Base-by-base conservation (phyloP, 2,888 invertebrate species). In the Nyleta sp. region DNA sequence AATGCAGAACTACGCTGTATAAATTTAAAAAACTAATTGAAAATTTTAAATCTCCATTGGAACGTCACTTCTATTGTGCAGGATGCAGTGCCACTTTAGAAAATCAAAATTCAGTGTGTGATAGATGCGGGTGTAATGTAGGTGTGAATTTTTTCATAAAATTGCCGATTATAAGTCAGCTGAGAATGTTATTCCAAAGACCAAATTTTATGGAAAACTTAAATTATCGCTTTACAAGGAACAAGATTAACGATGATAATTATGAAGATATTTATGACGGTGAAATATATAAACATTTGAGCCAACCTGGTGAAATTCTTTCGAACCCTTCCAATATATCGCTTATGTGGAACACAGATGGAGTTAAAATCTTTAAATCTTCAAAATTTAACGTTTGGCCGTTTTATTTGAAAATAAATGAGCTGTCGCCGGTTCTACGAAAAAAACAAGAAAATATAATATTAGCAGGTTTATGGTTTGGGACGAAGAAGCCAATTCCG, bases 201-300 rank as follows among this genome's bases (percentile, higher is more conserved):
- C 17, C 17, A 3, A 46, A 44, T 13, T 78, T 80, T 57, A 42
- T 64, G 35, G 24, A 77, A 5, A 78, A 53, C 42, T 75, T 80
- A 64, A 74, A 80, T 60, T 71, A 78, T 22, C 38, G 52, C 42
- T 44, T 40, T 38, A 71, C 52, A 31, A 46, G 55, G 46, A 18
- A 48, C 35, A 73, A 67, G 65, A 15, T 46, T 2, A 35, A 53
- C 8, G 6, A 5, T 4, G 22, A 35, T 10, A 55, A 55, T 17
- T 67, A 22, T 4, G 55, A 53, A 20, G 67, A 67, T 55, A 46
- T 53, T 15, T 67, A 55, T 24, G 52, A 53, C n/a, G 65, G 65
- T 0, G n/a, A 40, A 28, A 31, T 65, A 28, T 52, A 65, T 15
- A 52, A 55, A 67, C 2, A 46, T 10, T 15, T 53, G 1, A 40